Base-by-base conservation (phyloP, 2,113 vertebrate genomes). In the Lethenteron camtschaticum region DNA sequence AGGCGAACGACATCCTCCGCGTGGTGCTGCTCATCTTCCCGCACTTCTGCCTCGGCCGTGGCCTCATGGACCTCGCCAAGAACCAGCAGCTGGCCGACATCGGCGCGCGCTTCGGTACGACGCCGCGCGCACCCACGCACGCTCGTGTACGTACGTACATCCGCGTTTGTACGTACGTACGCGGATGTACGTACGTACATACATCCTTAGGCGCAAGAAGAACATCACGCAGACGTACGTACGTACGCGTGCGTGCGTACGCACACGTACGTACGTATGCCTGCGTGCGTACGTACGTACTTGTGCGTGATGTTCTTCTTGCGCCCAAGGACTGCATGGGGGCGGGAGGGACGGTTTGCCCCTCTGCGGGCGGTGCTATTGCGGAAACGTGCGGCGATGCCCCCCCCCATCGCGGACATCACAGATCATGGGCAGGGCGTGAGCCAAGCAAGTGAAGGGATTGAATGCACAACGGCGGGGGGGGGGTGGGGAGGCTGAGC, bases 21-120 rank as follows among this genome's bases (percentile, higher is more conserved):
- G 82, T 82, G 57, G 78, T 84, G 68, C 84, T 85, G 70, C 77
- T 85, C 73, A 82, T 85, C 71, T 85, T 85, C 72, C 84, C 84
- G 68, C 84, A 85, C 71, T 85, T 85, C 81, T 85, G 83, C 71
- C 74, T 85, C 74, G 84, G 84, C 71, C 78, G 84, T 71, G 83
- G 84, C 56, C 82, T 85, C 72, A 85, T 85, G 9, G 84, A 85
- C 76, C 82, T 85, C 82, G 83, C 83, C 56, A 84, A 84, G 73
- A 85, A 83, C 77, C 84, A 85, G 75, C 82, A 82, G 41, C 81
- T 83, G 79, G 74, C 76, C 3, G 81, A 85, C 0, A 79, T 80
- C 18, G 81, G 82, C 10, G 75, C 81, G 75, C 81, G 81, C 70
- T 77, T 85, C 3, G 83, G 83, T 85, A 63, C 59, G 16, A 13